phyloP scores from a whole-genome alignment of 23 tunicate genomes.

The Phallusia fumigata region DNA sequence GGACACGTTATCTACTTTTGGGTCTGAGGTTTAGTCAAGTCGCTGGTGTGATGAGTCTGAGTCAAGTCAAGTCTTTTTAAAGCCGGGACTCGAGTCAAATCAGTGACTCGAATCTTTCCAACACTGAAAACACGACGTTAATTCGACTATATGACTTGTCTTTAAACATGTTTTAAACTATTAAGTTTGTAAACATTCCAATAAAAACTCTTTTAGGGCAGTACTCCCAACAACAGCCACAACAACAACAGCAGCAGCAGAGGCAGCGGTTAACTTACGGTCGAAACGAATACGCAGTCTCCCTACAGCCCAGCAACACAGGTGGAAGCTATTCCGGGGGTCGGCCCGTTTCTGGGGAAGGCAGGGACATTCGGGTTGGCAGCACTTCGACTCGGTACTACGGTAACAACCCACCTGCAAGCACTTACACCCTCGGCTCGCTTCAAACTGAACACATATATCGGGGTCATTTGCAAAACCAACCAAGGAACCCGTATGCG shows the following conservation, averaged over 20 bases:
- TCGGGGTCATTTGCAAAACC: neutral
- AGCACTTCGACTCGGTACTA: neutral
- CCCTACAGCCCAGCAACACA: neutral
- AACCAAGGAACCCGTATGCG: neutral
- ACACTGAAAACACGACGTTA: too few species aligned
- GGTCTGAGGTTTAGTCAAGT: too few species aligned
- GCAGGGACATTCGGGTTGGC: neutral
- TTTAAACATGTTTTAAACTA: too few species aligned
- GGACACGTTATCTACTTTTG: too few species aligned
- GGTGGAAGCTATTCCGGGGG: neutral
- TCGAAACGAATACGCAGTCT: neutral
- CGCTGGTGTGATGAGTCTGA: too few species aligned
- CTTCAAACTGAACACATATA: neutral
- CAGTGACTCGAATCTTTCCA: too few species aligned
- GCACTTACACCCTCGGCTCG: neutral
- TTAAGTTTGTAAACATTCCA: too few species aligned
- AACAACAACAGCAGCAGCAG: neutral
- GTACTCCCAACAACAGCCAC: neutral
- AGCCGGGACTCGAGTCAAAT: too few species aligned
- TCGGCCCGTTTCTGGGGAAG: neutral
- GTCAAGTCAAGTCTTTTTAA: too few species aligned
- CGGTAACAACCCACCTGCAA: neutral
- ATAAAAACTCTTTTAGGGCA: neutral
- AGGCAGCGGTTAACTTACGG: neutral
- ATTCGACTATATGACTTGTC: too few species aligned